Base-by-base conservation (phyloP, 1,140 invertebrate genomes). In the Trachelipus rathkii region DNA sequence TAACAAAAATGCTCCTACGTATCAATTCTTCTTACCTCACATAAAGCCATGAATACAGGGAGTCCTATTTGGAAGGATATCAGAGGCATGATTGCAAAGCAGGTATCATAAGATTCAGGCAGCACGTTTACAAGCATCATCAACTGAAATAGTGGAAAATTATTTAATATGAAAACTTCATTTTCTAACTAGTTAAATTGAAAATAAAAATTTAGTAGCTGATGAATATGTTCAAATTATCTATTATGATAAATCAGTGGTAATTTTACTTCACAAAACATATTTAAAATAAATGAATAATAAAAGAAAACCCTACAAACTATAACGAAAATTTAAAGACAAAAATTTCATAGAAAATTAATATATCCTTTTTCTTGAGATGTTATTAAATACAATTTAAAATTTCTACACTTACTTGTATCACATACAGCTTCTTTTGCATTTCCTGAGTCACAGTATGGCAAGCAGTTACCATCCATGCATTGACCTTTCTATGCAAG, bases 41-140 rank as follows among this genome's bases (percentile, higher is more conserved):
- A 97, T n/a, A 85, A 96, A 96, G 60, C 96, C 95, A 87, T 96
- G 94, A 83, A 96, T 94, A 84, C 96, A 98, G 0, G 95, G 95
- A 4, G 95, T 95, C 0, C 95, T 95, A 87, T 97, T 93, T 0
- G 94, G 92, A 71, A 97, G 87, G 24, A 79, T 79, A 24, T 81
- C 80, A 60, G 76, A 53, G 93, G 93, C 76, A 93, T 93, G 50
- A 95, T 91, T 0, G 94, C 92, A 82, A 92, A 93, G 83, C 95
- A 97, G 0, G 94, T 95, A 84, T 94, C 93, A 84, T 96, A 96
- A 82, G 90, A 94, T 92, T 92, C 77, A 94, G 89, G 82, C 96
- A 98, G 84, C 95, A 98, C 94, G 86, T 82, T 92, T 93, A 83
- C 95, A 96, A 13, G 94, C 94, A 83, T 94, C 90, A 67, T 88